These are phyloP conservation scores for Cephalopterus ornatus DNA, from an alignment of 2,113 vertebrate species.

Conservation along the genomic window DNA sequence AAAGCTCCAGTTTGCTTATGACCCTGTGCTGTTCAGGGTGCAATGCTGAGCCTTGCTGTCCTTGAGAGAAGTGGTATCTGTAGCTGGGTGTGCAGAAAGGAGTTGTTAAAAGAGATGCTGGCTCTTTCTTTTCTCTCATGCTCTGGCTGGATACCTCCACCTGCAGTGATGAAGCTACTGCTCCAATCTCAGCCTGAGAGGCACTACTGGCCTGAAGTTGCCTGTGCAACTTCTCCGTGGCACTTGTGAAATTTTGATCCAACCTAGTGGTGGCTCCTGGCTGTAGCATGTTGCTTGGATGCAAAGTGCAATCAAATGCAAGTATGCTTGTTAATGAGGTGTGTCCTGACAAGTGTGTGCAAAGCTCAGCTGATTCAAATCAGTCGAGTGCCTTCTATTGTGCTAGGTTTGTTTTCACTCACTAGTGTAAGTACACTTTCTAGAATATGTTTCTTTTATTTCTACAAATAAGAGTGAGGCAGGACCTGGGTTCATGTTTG, in stretches of 20 bases:
- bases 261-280: background rate
- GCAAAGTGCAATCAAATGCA: background rate
- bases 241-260: background rate
- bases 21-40: background rate
- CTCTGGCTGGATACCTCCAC: background rate
- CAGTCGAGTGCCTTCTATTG: background rate
- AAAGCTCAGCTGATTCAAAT: background rate
- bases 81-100: background rate
- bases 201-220: background rate
- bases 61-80: background rate
- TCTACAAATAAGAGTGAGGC: background rate
- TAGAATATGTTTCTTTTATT: background rate
- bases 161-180: background rate
- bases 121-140: background rate
- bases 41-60: fast-evolving
- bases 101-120: background rate
- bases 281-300: background rate
- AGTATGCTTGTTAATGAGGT: background rate
- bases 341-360: background rate
- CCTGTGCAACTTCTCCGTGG: background rate
- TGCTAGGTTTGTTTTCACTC: background rate
- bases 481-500: background rate
- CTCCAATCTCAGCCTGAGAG: background rate
- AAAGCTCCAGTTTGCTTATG: background rate
- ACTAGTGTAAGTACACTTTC: background rate